phyloP scores from a whole-genome alignment of 2,797 vertebrate species.

The Heteromormyrus szaboi region DNA sequence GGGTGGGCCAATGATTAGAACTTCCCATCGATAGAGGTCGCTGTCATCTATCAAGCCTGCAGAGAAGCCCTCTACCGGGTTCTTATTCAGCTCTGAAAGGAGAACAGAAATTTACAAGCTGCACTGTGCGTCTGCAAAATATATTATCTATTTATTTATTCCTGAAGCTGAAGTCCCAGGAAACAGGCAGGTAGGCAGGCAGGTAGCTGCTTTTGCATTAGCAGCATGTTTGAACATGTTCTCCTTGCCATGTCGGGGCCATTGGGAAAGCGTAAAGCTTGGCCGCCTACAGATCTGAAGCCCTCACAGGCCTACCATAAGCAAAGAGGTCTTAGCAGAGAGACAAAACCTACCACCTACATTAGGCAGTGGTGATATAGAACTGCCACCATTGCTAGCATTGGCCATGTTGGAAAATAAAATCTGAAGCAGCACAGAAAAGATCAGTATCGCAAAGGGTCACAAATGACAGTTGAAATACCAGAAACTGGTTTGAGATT shows the following conservation, averaged over 20 bases:
- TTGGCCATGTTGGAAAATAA: neutral
- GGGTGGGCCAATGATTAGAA: constrained; percentile 96
- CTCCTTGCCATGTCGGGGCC: neutral
- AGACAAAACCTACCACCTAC: neutral
- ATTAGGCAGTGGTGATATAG: neutral
- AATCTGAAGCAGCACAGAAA: neutral
- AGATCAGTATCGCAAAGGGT: neutral
- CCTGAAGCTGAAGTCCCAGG: neutral
- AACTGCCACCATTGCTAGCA: neutral
- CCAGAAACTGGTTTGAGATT: neutral
- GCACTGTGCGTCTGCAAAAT: neutral
- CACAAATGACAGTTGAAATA: neutral
- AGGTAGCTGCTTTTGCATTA: neutral
- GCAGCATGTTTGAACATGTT: neutral
- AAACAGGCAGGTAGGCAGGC: neutral
- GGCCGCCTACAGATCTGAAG: neutral
- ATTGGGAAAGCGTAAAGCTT: neutral
- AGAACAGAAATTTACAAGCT: constrained; percentile 11
- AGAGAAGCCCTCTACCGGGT: constrained; percentile 98
- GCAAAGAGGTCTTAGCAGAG: neutral
- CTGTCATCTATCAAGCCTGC: constrained; percentile 97
- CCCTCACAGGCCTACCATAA: neutral
- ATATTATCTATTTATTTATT: neutral
- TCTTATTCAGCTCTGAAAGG: constrained; percentile 92
- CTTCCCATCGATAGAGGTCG: constrained; percentile 99